Evolutionary conservation across 1,140 invertebrate genomes (phyloP), one percentile per base, ranked within the genome.

Genomic region (Drosophila virilis): DNA sequence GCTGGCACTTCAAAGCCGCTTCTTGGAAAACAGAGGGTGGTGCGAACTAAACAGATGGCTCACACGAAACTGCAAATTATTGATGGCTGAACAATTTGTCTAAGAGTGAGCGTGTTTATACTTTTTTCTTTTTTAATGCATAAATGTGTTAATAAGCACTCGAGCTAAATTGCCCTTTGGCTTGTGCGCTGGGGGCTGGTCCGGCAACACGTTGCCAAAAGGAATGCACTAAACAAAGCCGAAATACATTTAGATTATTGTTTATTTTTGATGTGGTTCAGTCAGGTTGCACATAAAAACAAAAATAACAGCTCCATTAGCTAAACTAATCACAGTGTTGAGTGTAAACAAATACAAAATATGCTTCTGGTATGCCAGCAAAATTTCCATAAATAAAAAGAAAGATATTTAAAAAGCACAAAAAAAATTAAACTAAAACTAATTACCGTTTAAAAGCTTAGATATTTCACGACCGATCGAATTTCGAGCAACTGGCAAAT

Each of bases 271-370:
- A 89, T 83, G 66, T 77, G 73, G 84, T 62, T 88, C 67, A 67
- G 75, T 88, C 79, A 83, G 83, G 82, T 88, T 86, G 79, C 83
- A 88, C 77, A 79, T 76, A 48, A 86, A 83, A 82, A 79, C 51
- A 40, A 50, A 52, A 37, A 52, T 55, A 77, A 52, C 51, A 72
- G 67, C 75, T 60, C 67, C 73, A 84, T 80, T 84, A 76, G 60
- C 66, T 77, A 66, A 80, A 77, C 74, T 85, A 80, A 84, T 77
- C 69, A 65, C 57, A 37, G 40, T 9, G 59, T 48, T 8, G 35
- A 74, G 74, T 86, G 52, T 85, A 85, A 85, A 85, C 81, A 85
- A 85, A 80, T 46, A 28, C 22, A 54, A 78, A 59, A 57, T 68
- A 69, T 71, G 52, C 64, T 43, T 38, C 33, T 50, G 75, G 72